phyloP scores from a whole-genome alignment of 1,140 invertebrate genomes.

The Ladona fulva region DNA sequence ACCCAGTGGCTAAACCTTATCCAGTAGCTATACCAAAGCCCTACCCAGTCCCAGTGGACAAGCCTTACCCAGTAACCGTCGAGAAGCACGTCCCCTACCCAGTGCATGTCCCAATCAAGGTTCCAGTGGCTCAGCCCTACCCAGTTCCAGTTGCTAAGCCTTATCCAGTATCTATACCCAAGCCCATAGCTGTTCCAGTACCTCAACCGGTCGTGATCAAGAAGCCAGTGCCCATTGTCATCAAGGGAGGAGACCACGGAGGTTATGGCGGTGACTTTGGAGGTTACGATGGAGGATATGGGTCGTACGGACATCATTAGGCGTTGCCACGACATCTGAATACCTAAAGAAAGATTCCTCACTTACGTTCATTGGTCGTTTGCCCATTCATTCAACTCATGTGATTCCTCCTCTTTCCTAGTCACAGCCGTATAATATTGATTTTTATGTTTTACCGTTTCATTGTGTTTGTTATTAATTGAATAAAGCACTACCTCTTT shows the following conservation, averaged over 20 bases:
- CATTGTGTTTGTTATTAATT: no score
- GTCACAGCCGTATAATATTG: no score
- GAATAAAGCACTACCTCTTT: no score
- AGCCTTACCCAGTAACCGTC: neutral
- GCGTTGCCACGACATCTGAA: no score
- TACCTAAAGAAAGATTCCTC: no score
- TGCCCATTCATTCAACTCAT: no score
- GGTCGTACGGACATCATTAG: no score
- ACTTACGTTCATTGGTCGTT: no score
- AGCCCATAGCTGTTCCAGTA: constrained; percentile 22
- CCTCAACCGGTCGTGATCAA: constrained; percentile 24
- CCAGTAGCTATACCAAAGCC: constrained; percentile 16
- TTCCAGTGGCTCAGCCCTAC: constrained; percentile 25
- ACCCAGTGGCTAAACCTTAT: constrained; percentile 25
- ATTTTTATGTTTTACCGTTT: no score
- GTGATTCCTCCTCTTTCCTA: no score
- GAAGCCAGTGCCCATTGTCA: constrained; percentile 21
- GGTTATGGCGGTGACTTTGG: neutral
- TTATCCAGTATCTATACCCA: constrained; percentile 21
- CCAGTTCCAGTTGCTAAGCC: constrained; percentile 25
- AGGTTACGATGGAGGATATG: no score
- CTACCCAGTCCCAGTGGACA: constrained; percentile 25
- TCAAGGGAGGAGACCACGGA: constrained; percentile 5
- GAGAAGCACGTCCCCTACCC: constrained; percentile 23
- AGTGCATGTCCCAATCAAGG: constrained; percentile 25